These are phyloP conservation scores for Smithornis capensis DNA, from an alignment of 2,113 vertebrate genomes.

Conservation along the genomic window DNA sequence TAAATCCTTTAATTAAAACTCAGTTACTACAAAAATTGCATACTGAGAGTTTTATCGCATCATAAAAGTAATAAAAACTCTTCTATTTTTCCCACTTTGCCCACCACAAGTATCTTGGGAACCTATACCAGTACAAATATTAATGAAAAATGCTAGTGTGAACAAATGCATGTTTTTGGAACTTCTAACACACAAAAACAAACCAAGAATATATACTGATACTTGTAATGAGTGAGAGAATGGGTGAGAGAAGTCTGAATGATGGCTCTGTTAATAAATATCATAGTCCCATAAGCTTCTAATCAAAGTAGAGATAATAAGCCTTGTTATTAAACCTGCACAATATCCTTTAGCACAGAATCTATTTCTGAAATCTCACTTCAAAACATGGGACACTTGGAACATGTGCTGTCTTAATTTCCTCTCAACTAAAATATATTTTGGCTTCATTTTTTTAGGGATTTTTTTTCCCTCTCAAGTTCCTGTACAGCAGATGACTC, in stretches of 20 bases:
- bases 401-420: conserved; percentile 82
- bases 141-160: conserved; percentile 67
- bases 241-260: neutral
- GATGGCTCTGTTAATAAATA: conserved; percentile 62
- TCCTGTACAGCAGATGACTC: conserved; percentile 88
- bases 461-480: conserved; percentile 76
- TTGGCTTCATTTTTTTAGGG: conserved; percentile 80
- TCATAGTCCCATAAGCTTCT: conserved; percentile 52
- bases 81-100: conserved; percentile 53
- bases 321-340: conserved; percentile 68
- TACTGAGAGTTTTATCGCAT: conserved; percentile 9
- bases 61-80: conserved; percentile 50
- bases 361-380: conserved; percentile 77
- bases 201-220: conserved; percentile 22
- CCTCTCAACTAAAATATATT: conserved; percentile 82
- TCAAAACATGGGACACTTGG: conserved; percentile 79
- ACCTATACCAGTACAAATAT: conserved; percentile 54
- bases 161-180: conserved; percentile 23
- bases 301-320: conserved; percentile 68
- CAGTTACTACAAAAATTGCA: neutral
- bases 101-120: conserved; percentile 16
- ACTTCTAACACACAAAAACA: conserved; percentile 39
- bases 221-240: neutral
- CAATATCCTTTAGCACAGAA: conserved; percentile 65
- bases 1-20: conserved; percentile 48